These are phyloP conservation scores for Ciconia nigra DNA, from an alignment of 2,797 vertebrate species.

Conservation along the genomic window DNA sequence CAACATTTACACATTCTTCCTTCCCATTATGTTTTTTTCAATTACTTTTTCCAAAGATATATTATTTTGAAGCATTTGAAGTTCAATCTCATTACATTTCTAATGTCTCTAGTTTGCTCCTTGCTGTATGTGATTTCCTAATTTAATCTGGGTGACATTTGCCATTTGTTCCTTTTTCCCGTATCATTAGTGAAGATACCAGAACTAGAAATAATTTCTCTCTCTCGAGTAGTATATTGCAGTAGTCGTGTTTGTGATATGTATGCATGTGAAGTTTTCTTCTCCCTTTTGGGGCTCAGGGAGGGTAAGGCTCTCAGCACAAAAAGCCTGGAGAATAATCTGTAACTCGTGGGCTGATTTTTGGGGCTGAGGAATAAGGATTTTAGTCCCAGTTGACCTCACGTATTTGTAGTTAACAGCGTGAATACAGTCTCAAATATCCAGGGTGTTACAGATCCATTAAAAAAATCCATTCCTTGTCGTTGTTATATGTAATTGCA, in stretches of 20 bases:
- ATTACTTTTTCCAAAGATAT: not conserved
- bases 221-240: not conserved
- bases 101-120: not conserved
- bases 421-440: not conserved
- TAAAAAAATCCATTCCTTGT: not conserved
- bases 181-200: not conserved
- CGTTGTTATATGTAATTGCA: not conserved
- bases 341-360: not conserved
- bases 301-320: not conserved
- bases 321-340: not conserved
- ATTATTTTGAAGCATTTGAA: not conserved
- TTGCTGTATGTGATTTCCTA: not conserved
- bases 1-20: not conserved
- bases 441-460: not conserved
- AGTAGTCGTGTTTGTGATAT: not conserved
- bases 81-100: not conserved
- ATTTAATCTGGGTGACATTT: not conserved
- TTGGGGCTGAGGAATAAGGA: not conserved
- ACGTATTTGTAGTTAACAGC: not conserved
- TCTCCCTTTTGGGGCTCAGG: not conserved
- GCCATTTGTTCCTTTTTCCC: accelerated
- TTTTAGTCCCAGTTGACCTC: not conserved
- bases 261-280: not conserved
- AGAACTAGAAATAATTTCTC: not conserved
- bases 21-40: not conserved